A percentile compares a stretch with the other conserved stretches of the same genome.
These are phyloP conservation scores for Rhodinocichla rosea DNA, from an alignment of 2,113 vertebrate species.

Conservation along the genomic window DNA sequence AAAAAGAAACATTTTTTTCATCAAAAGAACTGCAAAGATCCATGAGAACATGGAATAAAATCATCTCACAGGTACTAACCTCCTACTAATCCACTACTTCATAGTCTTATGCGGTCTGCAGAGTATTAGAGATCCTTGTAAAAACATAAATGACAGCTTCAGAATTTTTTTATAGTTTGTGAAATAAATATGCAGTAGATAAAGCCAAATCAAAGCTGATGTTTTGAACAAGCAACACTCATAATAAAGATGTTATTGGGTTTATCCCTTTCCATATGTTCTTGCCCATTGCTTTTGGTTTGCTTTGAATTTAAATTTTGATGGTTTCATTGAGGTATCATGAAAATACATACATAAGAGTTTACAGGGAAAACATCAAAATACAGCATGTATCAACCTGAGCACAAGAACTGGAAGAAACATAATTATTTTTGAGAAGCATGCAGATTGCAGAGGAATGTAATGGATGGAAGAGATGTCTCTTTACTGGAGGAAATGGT, in stretches of 20 bases:
- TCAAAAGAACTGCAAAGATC: not conserved
- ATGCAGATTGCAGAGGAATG: not conserved
- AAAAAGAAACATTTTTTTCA: not conserved
- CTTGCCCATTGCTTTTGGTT: not conserved
- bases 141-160: not conserved
- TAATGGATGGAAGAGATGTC: not conserved
- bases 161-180: not conserved
- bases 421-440: not conserved
- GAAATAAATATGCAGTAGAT: not conserved
- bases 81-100: not conserved
- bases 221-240: not conserved
- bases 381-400: not conserved
- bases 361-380: not conserved
- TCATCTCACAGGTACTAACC: not conserved
- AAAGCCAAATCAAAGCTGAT: slow-evolving; percentile 11
- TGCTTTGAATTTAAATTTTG: not conserved
- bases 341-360: not conserved
- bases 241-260: not conserved
- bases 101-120: not conserved
- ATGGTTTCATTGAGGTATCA: not conserved
- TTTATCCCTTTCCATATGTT: not conserved
- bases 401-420: not conserved
- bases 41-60: not conserved
- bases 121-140: not conserved
- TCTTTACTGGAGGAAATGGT: not conserved